These are phyloP conservation scores for Pegoplata infirma DNA, from an alignment of 2,888 invertebrate species.

Conservation along the genomic window DNA sequence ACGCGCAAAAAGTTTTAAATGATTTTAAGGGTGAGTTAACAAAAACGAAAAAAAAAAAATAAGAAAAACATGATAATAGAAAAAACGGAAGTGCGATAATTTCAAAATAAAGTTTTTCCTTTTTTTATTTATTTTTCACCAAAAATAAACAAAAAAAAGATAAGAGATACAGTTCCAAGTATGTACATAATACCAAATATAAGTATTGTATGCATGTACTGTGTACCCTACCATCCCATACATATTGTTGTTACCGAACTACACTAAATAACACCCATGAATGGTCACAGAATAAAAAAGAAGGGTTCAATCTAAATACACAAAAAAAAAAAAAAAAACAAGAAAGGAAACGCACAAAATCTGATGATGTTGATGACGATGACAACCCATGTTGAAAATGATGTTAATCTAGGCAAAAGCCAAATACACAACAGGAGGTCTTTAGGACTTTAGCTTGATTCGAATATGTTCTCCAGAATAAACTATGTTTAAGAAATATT, in stretches of 20 bases:
- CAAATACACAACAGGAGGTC: slow-evolving; percentile 26
- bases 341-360: slow-evolving; percentile 24
- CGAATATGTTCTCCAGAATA: background rate
- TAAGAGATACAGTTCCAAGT: slow-evolving; percentile 36
- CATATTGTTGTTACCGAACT: background rate
- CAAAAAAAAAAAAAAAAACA: background rate
- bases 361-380: slow-evolving; percentile 17
- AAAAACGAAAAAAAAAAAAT: slow-evolving; percentile 22
- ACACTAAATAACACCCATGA: slow-evolving; percentile 3
- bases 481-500: too few species aligned
- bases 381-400: slow-evolving; percentile 34
- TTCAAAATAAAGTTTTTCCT: slow-evolving; percentile 43
- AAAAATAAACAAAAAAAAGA: slow-evolving; percentile 15
- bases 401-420: slow-evolving; percentile 39
- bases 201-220: too few species aligned
- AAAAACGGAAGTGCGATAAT: slow-evolving; percentile 52
- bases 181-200: too few species aligned
- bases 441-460: slow-evolving; percentile 21
- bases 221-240: background rate
- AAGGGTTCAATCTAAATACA: slow-evolving; percentile 26
- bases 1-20: slow-evolving; percentile 24
- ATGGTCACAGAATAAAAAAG: slow-evolving; percentile 12
- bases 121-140: slow-evolving; percentile 41
- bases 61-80: slow-evolving; percentile 48
- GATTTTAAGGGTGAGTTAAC: slow-evolving; percentile 26